Base-by-base conservation (phyloP, 2,888 invertebrate genomes). In the Tachina fera region DNA sequence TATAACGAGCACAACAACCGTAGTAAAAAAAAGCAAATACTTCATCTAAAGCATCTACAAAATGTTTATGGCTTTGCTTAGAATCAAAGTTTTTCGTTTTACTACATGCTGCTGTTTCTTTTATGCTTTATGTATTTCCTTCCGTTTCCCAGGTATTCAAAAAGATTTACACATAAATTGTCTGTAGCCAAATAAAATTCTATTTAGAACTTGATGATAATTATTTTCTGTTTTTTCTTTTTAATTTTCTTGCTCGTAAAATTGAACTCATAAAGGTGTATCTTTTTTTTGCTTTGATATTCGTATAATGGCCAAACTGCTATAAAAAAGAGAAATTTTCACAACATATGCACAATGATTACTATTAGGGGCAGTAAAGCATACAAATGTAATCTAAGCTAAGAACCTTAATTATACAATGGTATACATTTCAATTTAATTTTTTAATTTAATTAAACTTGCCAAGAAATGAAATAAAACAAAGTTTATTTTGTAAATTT, bases 391-490 rank as follows among this genome's bases (percentile, higher is more conserved):
- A 49, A 65, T 68, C 53, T 31, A 49, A 45, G 67, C 39, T 68
- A 80, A 77, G 71, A 61, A 19, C 51, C 83, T 61, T 76, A 83
- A 86, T 83, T 80, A 86, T 77, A 16, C 19, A 56, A 13, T 31
- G 31, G 72, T 31, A 80, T 80, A 83, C 61, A 80, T 83, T 76
- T 58, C 39, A 80, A 72, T 76, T 83, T n/a, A n/a, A n/a, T n/a
- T n/a, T 83, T 76, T 58, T 22, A 80, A 72, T 76, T 83, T 86
- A 72, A 83, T 86, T 80, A 83, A 86, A 84, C 31, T 31, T 31
- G 16, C 6, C 31, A 16, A 39, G 13, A 60, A 67, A 68, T 60
- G 31, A 53, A 39, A 47, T 49, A 13, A 11, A 60, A 16, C 31
- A 53, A 65, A 9, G 11, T 60, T 60, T 51, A 9, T 43, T 70